These are phyloP conservation scores for Ochlodes sylvanus DNA, from an alignment of 2,888 invertebrate genomes.

Conservation along the genomic window DNA sequence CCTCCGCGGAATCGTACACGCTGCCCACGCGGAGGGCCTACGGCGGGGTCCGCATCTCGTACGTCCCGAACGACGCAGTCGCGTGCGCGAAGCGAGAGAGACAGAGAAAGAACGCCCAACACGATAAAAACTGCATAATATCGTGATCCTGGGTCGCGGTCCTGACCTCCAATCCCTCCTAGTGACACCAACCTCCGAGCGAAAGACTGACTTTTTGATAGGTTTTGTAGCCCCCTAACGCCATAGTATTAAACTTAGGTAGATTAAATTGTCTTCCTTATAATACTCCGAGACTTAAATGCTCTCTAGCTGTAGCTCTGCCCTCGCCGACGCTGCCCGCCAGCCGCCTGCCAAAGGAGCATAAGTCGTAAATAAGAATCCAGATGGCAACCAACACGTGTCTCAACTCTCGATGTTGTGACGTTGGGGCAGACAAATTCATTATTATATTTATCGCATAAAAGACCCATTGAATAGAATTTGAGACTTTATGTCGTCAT, in stretches of 20 bases:
- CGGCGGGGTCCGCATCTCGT: slow-evolving; percentile 95
- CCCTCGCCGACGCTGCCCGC: not conserved
- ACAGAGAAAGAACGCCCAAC: slow-evolving; percentile 85
- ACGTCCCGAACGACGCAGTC: slow-evolving; percentile 96
- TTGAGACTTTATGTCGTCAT: slow-evolving; percentile 59
- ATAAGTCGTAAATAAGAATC: slow-evolving; percentile 49
- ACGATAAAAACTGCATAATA: slow-evolving; percentile 93
- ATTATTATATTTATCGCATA: slow-evolving; percentile 31
- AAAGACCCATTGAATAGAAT: slow-evolving; percentile 49
- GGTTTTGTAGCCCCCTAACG: slow-evolving; percentile 65
- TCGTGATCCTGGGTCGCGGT: slow-evolving; percentile 87
- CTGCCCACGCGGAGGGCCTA: slow-evolving; percentile 93
- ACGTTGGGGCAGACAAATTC: slow-evolving; percentile 52
- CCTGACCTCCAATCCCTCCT: slow-evolving; percentile 60
- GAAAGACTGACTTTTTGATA: slow-evolving; percentile 81
- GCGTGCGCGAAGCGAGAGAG: slow-evolving; percentile 91
- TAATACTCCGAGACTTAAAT: slow-evolving; percentile 41
- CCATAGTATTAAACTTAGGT: slow-evolving; percentile 71
- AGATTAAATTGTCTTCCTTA: slow-evolving; percentile 58
- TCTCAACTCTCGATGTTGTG: slow-evolving; percentile 61
- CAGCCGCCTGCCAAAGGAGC: slow-evolving; percentile 50
- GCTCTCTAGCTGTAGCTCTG: slow-evolving; percentile 31
- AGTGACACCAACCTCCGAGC: slow-evolving; percentile 78
- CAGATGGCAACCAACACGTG: slow-evolving; percentile 45
- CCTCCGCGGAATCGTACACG: slow-evolving; percentile 94